Evolutionary conservation across 1,140 invertebrate species (phyloP).

Genomic region (Plectrocnemia conspersa): DNA sequence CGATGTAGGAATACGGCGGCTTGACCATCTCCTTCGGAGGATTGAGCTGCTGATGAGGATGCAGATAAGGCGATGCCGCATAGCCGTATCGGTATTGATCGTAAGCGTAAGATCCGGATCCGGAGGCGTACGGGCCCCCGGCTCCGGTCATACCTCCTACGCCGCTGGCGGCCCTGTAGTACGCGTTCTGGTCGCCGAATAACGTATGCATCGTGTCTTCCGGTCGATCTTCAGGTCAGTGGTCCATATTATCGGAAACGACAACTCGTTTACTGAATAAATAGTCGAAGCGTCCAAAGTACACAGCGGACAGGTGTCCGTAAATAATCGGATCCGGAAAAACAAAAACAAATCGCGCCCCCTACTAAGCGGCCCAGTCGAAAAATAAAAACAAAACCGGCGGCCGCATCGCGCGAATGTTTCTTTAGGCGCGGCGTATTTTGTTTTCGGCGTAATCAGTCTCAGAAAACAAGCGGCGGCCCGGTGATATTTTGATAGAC

Average conservation of each 20-base stretch:
- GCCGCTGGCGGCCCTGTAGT: constrained; percentile 48
- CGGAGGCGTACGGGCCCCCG: constrained; percentile 45
- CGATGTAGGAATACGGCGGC: constrained; percentile 97
- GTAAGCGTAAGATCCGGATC: constrained; percentile 55
- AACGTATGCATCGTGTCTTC: constrained; percentile 71
- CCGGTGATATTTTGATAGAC: constrained; percentile 26
- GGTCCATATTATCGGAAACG: background rate
- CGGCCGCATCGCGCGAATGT: constrained; percentile 24
- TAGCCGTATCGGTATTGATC: constrained; percentile 74
- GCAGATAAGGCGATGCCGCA: constrained; percentile 53
- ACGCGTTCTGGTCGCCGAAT: constrained; percentile 80
- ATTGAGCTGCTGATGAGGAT: constrained; percentile 67
- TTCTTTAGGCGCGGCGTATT: constrained; percentile 31
- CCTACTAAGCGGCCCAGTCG: constrained; percentile 4
- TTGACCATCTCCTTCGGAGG: constrained; percentile 85
- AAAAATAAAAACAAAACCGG: constrained; percentile 26
- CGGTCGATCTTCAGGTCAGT: constrained; percentile 38
- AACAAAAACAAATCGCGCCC: constrained; percentile 24
- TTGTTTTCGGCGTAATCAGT: constrained; percentile 31
- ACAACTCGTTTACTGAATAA: constrained; percentile 18
- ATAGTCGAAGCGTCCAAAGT: constrained; percentile 24
- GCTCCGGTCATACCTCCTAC: constrained; percentile 44
- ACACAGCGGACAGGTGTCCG: constrained; percentile 18
- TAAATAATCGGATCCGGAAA: constrained; percentile 15
- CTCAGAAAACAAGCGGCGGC: constrained; percentile 28